A percentile compares a stretch with the other conserved stretches of the same genome.
These are phyloP conservation scores for Globodera rostochiensis DNA, from an alignment of 1,140 invertebrate species.

Conservation along the genomic window DNA sequence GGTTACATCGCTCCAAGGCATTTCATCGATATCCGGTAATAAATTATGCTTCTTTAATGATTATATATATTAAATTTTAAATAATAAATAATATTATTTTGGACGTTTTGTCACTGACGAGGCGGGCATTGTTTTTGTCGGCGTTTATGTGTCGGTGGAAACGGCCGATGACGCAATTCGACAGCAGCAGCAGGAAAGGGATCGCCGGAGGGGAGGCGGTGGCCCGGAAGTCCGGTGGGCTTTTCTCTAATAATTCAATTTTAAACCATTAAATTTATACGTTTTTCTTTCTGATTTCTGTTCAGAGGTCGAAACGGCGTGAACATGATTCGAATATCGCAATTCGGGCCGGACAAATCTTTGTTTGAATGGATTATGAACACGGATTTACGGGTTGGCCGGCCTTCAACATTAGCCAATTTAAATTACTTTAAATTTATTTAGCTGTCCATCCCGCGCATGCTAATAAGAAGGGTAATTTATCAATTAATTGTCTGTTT, in stretches of 20 bases:
- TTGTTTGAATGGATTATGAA: conserved; percentile 42
- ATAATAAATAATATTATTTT: background rate
- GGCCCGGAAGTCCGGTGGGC: conserved; percentile 22
- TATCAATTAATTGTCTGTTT: background rate
- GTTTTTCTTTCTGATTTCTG: background rate
- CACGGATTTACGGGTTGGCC: conserved; percentile 26
- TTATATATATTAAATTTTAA: too few relatives aligned
- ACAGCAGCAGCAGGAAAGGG: background rate
- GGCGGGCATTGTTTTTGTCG: conserved; percentile 24
- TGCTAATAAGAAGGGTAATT: conserved; percentile 29
- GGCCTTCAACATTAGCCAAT: background rate
- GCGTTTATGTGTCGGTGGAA: conserved; percentile 44
- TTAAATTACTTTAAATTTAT: background rate
- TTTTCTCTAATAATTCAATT: background rate
- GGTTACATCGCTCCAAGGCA: conserved; percentile 37
- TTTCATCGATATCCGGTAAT: conserved; percentile 26
- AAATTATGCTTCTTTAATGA: background rate
- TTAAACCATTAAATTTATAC: conserved; percentile 2
- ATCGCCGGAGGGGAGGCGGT: background rate
- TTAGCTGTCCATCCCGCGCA: conserved; percentile 20
- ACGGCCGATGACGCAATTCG: conserved; percentile 16
- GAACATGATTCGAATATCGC: conserved; percentile 37
- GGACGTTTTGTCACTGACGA: conserved; percentile 24
- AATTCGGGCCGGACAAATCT: background rate
- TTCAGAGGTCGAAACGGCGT: conserved; percentile 38